These are phyloP conservation scores for Petroica traversi DNA, from an alignment of 2,113 vertebrate genomes.

Conservation along the genomic window DNA sequence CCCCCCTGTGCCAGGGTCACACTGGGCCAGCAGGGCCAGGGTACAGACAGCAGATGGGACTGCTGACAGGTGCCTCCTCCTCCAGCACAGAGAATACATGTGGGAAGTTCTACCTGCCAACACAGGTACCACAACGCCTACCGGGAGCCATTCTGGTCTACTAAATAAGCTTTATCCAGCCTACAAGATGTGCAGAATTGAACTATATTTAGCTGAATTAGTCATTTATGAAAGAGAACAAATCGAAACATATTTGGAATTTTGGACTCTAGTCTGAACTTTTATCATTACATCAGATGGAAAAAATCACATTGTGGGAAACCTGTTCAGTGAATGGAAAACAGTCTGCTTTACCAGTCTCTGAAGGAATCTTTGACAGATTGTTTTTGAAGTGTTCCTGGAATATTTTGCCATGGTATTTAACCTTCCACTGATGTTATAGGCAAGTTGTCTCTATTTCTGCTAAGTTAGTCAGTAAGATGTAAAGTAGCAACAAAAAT, in stretches of 20 bases:
- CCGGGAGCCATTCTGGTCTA: background rate
- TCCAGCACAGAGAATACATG: background rate
- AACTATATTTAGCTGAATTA: slow-evolving; percentile 3
- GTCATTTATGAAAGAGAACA: slow-evolving; percentile 7
- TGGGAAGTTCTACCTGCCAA: slow-evolving; percentile 14
- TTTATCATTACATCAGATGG: background rate
- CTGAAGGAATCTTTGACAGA: background rate
- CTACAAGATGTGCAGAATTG: background rate
- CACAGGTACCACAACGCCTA: background rate
- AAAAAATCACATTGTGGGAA: background rate
- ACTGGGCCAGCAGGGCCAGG: background rate
- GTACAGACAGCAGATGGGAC: background rate
- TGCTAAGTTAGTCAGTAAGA: background rate
- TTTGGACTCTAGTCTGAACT: background rate
- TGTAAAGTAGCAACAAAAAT: background rate
- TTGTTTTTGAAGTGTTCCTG: background rate
- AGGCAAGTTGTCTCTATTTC: background rate
- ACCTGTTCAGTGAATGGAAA: background rate
- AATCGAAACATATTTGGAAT: background rate
- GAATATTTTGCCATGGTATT: slow-evolving; percentile 5
- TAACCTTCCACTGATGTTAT: background rate
- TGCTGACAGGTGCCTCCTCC: background rate
- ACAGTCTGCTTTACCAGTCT: background rate
- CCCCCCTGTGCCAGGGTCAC: background rate
- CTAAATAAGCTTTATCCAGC: background rate